Evolutionary conservation across 2,888 invertebrate species (phyloP).

Genomic region (Cryptocephalus primarius): DNA sequence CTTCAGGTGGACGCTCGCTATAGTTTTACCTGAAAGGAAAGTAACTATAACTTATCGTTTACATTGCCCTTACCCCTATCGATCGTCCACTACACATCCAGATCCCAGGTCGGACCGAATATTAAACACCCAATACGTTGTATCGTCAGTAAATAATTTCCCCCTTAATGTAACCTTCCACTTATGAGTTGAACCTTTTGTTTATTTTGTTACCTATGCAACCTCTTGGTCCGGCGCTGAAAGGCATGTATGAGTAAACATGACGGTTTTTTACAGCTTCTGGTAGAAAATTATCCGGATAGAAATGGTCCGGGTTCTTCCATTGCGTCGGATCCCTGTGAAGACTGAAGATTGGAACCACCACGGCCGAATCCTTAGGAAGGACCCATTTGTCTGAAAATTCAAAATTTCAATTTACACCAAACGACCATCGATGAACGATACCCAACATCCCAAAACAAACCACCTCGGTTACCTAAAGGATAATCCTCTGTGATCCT

Average conservation of each 20-base stretch:
- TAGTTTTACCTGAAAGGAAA: conserved; percentile 22
- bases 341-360: conserved; percentile 16
- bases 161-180: no score
- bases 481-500: conserved; percentile 19
- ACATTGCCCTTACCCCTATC: no score
- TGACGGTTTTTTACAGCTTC: conserved; percentile 16
- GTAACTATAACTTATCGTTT: no score
- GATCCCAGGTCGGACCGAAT: no score
- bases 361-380: conserved; percentile 15
- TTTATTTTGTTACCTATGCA: conserved; percentile 19
- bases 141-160: no score
- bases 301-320: conserved; percentile 21
- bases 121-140: no score
- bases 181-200: no score
- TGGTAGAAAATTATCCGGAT: conserved; percentile 25
- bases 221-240: conserved; percentile 23
- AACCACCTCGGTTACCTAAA: conserved; percentile 15
- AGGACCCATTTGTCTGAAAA: conserved; percentile 14
- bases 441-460: no score
- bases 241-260: conserved; percentile 21
- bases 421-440: no score
- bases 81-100: no score
- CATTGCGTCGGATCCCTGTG: conserved; percentile 20
- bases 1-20: conserved; percentile 21
- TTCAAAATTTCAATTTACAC: background rate